These are phyloP conservation scores for Pangasius macronema DNA, from an alignment of 2,797 vertebrate species.

Conservation along the genomic window DNA sequence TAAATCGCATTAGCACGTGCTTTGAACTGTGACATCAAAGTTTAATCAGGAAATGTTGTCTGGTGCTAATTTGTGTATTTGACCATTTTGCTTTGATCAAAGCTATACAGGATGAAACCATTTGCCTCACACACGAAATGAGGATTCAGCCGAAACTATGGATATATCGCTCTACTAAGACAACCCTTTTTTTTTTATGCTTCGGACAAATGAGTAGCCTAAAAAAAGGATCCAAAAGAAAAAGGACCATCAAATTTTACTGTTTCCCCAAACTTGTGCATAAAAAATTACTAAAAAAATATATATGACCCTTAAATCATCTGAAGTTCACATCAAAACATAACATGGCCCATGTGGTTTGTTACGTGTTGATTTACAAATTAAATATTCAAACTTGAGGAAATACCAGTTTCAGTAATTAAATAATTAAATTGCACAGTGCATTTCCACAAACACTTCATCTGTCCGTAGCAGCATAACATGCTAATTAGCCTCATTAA, in stretches of 20 bases:
- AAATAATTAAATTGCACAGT: too few species aligned
- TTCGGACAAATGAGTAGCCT: neutral
- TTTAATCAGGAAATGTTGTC: constrained; percentile 42
- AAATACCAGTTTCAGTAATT: neutral
- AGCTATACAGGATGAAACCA: constrained; percentile 11
- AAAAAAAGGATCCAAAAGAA: neutral
- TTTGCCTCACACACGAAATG: constrained; percentile 22
- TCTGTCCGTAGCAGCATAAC: neutral
- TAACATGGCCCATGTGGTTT: neutral
- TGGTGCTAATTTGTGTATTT: constrained; percentile 43
- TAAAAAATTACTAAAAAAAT: neutral
- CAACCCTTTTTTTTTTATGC: too few species aligned
- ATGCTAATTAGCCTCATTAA: neutral
- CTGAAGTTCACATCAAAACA: neutral
- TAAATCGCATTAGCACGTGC: constrained; percentile 62
- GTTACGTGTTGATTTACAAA: neutral
- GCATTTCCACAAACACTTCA: neutral
- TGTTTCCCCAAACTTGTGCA: neutral
- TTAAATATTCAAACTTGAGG: neutral
- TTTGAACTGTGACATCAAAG: constrained; percentile 66
- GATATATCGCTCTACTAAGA: neutral
- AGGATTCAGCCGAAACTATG: neutral
- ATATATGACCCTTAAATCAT: neutral
- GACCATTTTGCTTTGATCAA: constrained; percentile 31
- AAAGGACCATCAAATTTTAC: neutral